These are phyloP conservation scores for Coendou prehensilis DNA, from an alignment of 2,797 vertebrate species.

Conservation along the genomic window DNA sequence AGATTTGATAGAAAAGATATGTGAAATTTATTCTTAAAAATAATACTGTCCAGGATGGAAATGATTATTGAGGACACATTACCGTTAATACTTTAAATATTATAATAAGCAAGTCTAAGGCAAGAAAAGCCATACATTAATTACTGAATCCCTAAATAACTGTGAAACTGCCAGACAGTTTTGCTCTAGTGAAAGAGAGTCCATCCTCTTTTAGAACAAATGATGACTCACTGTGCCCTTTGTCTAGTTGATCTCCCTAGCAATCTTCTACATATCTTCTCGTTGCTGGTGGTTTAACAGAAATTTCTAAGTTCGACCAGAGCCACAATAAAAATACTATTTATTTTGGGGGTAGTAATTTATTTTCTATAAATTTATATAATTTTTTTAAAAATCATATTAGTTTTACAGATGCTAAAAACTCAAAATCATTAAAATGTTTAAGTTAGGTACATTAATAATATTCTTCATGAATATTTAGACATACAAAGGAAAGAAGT, in stretches of 20 bases:
- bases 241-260: not conserved
- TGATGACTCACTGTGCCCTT: not conserved
- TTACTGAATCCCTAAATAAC: conserved; percentile 2
- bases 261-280: not conserved
- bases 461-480: not conserved
- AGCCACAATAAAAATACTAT: not conserved
- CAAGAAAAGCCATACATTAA: conserved; percentile 64
- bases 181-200: not conserved
- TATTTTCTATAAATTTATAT: not conserved
- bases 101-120: conserved; percentile 4
- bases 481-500: not conserved
- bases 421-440: conserved; percentile 31
- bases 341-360: not conserved
- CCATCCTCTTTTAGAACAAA: not conserved
- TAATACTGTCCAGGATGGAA: conserved; percentile 55
- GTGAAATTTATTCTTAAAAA: conserved; percentile 57
- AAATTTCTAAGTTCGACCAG: not conserved
- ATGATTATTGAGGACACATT: conserved; percentile 9
- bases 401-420: not conserved
- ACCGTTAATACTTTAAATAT: conserved; percentile 52
- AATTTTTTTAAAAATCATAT: not conserved
- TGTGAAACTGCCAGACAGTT: not conserved
- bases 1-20: not conserved
- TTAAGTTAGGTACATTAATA: conserved; percentile 5
- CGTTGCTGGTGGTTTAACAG: not conserved